Conservation (phyloP, 2,113 vertebrate species). For the Rhodinocichla rosea region DNA sequence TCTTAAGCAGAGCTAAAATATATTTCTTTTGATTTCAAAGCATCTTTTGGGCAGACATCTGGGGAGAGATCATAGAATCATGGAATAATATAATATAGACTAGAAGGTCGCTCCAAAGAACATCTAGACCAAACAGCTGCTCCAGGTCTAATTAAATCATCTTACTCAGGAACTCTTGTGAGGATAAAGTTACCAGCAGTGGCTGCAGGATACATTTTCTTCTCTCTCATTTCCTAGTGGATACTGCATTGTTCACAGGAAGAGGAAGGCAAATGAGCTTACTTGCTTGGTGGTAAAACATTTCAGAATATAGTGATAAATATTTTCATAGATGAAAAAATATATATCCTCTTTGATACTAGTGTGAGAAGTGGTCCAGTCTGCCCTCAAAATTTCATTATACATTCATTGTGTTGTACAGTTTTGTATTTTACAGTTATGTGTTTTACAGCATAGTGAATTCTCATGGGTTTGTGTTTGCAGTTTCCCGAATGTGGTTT, state of each 20-base stretch:
- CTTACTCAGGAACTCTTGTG: background rate
- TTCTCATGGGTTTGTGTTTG: slow-evolving; percentile 59
- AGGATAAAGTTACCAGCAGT: background rate
- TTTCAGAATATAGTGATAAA: background rate
- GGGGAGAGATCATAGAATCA: background rate
- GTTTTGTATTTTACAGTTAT: background rate
- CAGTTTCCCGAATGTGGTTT: slow-evolving; percentile 92
- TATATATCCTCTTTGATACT: background rate
- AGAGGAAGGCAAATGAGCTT: background rate
- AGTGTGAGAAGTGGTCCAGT: background rate
- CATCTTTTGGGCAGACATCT: background rate
- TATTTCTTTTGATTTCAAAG: background rate
- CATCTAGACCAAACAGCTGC: background rate
- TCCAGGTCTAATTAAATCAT: background rate
- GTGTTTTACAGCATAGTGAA: background rate
- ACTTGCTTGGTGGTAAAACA: background rate
- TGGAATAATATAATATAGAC: background rate
- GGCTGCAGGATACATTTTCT: background rate
- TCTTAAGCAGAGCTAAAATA: background rate
- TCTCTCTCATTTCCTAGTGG: background rate
- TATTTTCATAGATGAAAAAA: background rate
- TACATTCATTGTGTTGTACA: background rate
- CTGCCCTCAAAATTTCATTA: background rate
- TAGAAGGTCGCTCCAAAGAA: background rate
- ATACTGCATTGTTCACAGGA: background rate